Evolutionary conservation across 2,113 vertebrate species (phyloP).

Genomic region (Malaclemys terrapin): DNA sequence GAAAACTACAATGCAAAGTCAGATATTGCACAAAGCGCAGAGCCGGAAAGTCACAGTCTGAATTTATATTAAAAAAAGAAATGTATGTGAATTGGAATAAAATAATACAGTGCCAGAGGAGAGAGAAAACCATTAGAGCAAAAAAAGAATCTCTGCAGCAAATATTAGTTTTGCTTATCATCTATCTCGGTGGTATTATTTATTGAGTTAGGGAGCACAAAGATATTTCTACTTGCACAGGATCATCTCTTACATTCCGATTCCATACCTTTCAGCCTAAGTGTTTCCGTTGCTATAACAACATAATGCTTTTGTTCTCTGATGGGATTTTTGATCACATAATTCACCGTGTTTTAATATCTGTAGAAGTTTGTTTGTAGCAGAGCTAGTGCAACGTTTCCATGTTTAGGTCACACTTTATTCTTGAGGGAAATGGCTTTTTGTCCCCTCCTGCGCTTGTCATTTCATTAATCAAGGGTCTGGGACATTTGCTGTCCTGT

Average conservation of each 20-base stretch:
- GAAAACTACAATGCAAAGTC: not conserved
- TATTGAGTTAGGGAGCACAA: not conserved
- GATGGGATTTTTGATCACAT: not conserved
- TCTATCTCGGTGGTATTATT: not conserved
- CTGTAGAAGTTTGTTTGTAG: not conserved
- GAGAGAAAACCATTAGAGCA: not conserved
- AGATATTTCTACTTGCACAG: not conserved
- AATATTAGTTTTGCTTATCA: not conserved
- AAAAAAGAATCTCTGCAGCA: not conserved
- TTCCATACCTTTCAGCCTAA: not conserved
- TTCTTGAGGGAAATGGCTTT: not conserved
- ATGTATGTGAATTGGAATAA: not conserved
- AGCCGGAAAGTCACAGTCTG: not conserved
- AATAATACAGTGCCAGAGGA: not conserved
- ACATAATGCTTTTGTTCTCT: not conserved
- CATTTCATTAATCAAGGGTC: accelerated
- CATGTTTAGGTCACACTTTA: not conserved
- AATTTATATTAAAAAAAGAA: not conserved
- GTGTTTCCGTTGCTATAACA: conserved; percentile 21
- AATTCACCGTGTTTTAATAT: not conserved
- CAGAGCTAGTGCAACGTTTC: not conserved
- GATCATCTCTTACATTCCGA: not conserved
- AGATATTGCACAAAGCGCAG: not conserved
- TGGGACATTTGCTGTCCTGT: not conserved
- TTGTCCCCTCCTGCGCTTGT: not conserved